These are phyloP conservation scores for Coluber constrictor DNA, from an alignment of 2,797 vertebrate species.

Conservation along the genomic window DNA sequence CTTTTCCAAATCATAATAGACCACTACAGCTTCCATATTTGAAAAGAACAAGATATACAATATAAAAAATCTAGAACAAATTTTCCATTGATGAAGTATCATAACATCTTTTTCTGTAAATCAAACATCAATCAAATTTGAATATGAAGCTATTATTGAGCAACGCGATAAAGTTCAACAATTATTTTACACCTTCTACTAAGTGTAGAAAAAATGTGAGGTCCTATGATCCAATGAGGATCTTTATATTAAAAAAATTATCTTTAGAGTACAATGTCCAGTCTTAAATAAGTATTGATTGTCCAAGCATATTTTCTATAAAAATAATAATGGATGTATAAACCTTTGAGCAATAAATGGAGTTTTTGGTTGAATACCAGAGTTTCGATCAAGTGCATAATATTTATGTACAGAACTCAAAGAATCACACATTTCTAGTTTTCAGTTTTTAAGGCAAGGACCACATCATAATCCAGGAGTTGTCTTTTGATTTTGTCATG, in stretches of 20 bases:
- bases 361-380: constrained; percentile 61
- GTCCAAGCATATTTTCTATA: constrained; percentile 71
- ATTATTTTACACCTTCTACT: constrained; percentile 53
- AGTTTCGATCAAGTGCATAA: constrained; percentile 58
- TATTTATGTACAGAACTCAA: constrained; percentile 61
- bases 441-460: constrained; percentile 71
- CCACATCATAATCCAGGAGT: constrained; percentile 76
- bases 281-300: constrained; percentile 75
- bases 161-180: constrained; percentile 47
- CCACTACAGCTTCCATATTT: rapidly evolving
- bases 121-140: constrained; percentile 26
- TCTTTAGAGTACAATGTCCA: constrained; percentile 71
- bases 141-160: not conserved
- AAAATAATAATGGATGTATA: constrained; percentile 47
- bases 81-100: not conserved
- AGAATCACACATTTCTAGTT: constrained; percentile 43
- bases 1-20: not conserved
- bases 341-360: constrained; percentile 39
- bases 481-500: constrained; percentile 83
- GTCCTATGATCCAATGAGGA: constrained; percentile 36
- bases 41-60: constrained; percentile 7
- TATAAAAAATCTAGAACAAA: constrained; percentile 16
- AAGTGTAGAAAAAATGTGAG: constrained; percentile 43
- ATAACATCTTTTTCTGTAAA: constrained; percentile 25
- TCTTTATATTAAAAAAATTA: constrained; percentile 50